These are phyloP conservation scores for Panopea generosa DNA, from an alignment of 2,888 invertebrate genomes.

Conservation along the genomic window DNA sequence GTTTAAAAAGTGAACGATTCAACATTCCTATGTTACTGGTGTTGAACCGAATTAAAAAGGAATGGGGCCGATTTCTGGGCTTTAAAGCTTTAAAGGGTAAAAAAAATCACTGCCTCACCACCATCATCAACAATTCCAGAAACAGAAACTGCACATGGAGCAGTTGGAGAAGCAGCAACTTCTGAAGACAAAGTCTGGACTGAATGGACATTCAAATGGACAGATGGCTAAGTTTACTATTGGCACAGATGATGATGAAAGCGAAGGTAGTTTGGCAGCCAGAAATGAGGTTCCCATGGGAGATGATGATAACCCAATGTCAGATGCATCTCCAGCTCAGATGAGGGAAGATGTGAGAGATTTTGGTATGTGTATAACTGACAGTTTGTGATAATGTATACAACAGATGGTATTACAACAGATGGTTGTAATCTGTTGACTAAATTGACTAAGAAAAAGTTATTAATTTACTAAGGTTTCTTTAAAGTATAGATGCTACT, in stretches of 20 bases:
- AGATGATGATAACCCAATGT: constrained; percentile 69
- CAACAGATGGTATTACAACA: no score
- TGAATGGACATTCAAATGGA: constrained; percentile 14
- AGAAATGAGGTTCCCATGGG: constrained; percentile 63
- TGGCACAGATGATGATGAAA: constrained; percentile 60
- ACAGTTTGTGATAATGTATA: no score
- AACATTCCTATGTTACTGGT: no score
- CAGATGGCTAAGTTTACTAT: constrained; percentile 53
- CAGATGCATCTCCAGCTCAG: constrained; percentile 52
- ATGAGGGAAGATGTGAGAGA: constrained; percentile 4
- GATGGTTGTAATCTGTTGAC: no score
- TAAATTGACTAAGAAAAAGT: no score
- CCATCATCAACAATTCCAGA: constrained; percentile 33
- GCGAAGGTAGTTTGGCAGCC: constrained; percentile 30
- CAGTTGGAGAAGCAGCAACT: constrained; percentile 19
- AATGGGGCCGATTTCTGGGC: no score
- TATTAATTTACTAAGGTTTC: no score
- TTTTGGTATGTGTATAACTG: background rate
- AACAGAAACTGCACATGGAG: constrained; percentile 55
- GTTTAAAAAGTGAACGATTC: no score
- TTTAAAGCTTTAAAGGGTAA: no score
- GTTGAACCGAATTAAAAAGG: no score
- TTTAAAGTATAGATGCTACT: no score
- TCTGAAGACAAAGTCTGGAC: constrained; percentile 4
- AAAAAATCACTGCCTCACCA: no score